Conservation (phyloP, 2,797 vertebrate genomes). For the Gadopsis marmoratus region DNA sequence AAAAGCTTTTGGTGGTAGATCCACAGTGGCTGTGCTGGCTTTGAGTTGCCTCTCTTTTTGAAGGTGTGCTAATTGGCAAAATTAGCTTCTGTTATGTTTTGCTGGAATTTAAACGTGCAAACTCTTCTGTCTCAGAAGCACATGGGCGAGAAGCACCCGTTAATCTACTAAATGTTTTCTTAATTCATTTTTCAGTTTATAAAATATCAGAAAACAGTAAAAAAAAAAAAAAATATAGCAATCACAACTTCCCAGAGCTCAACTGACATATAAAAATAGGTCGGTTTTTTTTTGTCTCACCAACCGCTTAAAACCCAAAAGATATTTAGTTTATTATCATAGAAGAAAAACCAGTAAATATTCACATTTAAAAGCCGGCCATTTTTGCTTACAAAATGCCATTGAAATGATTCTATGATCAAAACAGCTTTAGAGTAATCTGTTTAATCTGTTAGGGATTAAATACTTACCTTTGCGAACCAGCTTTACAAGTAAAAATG, state of each 20-base stretch:
- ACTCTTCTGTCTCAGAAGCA: background rate
- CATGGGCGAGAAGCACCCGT: background rate
- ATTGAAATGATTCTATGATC: background rate
- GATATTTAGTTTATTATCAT: background rate
- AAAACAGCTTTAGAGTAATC: constrained; percentile 1
- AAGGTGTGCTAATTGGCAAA: background rate
- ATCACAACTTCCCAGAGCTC: background rate
- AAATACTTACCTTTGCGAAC: background rate
- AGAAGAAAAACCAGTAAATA: background rate
- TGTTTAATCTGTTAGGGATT: no score
- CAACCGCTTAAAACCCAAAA: background rate
- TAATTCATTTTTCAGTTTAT: background rate
- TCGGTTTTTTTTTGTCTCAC: background rate
- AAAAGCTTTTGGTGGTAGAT: no score
- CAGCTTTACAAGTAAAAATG: background rate
- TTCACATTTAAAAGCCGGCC: background rate
- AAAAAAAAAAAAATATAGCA: background rate
- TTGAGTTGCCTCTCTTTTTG: background rate
- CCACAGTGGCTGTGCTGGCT: no score
- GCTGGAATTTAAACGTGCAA: background rate
- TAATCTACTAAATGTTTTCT: background rate
- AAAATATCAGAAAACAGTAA: background rate
- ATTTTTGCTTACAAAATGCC: background rate
- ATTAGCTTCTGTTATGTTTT: background rate
- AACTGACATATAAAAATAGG: background rate